Conservation (phyloP, 1,140 invertebrate species). For the Drosophila bocqueti region DNA sequence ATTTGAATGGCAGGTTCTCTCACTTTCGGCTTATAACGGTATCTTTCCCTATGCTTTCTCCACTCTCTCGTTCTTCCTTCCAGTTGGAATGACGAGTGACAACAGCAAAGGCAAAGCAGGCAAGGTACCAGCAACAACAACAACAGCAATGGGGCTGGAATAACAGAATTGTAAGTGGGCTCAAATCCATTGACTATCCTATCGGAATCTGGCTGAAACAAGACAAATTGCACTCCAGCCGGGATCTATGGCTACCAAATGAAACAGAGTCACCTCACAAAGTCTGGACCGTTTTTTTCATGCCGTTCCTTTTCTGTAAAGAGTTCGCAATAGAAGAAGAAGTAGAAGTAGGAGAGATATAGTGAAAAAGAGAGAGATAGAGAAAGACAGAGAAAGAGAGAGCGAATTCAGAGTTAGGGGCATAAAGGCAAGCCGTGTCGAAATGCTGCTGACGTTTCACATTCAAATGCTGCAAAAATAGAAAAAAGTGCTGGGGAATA, state of each 20-base stretch:
- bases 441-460: constrained; percentile 81
- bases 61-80: background rate
- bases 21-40: constrained; percentile 22
- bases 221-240: constrained; percentile 83
- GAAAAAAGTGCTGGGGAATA: constrained; percentile 5
- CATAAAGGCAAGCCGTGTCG: constrained; percentile 64
- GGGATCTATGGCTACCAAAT: constrained; percentile 73
- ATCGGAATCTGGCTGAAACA: constrained; percentile 69
- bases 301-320: constrained; percentile 32
- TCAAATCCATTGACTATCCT: constrained; percentile 64
- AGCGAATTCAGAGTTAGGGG: constrained; percentile 21
- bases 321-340: constrained; percentile 31
- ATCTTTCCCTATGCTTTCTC: constrained; percentile 9
- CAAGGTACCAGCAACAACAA: constrained; percentile 38
- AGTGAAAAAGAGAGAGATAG: constrained; percentile 16
- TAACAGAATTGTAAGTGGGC: constrained; percentile 77
- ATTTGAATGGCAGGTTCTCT: constrained; percentile 65
- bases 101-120: constrained; percentile 69
- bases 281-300: constrained; percentile 30
- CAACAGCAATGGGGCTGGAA: constrained; percentile 31
- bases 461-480: constrained; percentile 72
- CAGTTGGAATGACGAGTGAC: constrained; percentile 59
- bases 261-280: constrained; percentile 61
- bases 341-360: constrained; percentile 3
- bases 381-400: background rate